Evolutionary conservation across 1,140 invertebrate species (phyloP), one percentile per base, ranked within the genome.

Genomic region (Phthorimaea operculella): DNA sequence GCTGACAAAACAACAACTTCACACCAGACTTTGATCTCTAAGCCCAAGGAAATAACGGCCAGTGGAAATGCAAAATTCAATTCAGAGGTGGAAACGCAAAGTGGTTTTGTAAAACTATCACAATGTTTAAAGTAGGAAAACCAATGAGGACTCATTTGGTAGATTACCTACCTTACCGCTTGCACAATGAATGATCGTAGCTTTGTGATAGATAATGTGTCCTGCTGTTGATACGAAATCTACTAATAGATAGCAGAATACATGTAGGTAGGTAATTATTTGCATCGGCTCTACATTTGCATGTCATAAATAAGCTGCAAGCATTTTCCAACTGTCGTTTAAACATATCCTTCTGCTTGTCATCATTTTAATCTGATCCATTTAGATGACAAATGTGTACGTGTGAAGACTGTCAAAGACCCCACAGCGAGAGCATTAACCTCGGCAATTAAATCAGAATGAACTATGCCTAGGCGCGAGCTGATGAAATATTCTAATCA

Each of bases 401-500:
- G 21, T 28, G 21, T 28, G 21, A 28, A 28, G 21, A 39, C 36
- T 39, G 44, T 47, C 44, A 17, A 16, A 47, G 65, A 68, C 66
- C 63, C 61, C 66, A 62, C 63, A 60, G 39, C n/a, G 50, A 49
- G 50, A 49, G 62, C 53, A 59, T 52, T 58, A 63, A 52, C 58
- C 34, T 62, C 62, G n/a, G 67, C 71, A 77, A 78, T 78, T 79
- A 79, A 78, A 74, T 66, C 51, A 58, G 62, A 66, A 62, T 59
- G 50, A 56, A 55, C 45, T 56, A 52, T 57, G 58, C 62, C 51
- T 59, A 68, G 44, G 15, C 44, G 15, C 44, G 44, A 47, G 44
- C 44, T 72, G 76, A 82, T 79, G 77, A 74, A 76, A 72, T 75
- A 79, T 79, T 79, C 76, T 77, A 80, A 80, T 80, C 74, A 72